Percentiles rank a stretch among this genome's conserved stretches.
These are phyloP conservation scores for Panagrolaimus sp. DNA, from an alignment of 1,140 invertebrate genomes.

Conservation along the genomic window DNA sequence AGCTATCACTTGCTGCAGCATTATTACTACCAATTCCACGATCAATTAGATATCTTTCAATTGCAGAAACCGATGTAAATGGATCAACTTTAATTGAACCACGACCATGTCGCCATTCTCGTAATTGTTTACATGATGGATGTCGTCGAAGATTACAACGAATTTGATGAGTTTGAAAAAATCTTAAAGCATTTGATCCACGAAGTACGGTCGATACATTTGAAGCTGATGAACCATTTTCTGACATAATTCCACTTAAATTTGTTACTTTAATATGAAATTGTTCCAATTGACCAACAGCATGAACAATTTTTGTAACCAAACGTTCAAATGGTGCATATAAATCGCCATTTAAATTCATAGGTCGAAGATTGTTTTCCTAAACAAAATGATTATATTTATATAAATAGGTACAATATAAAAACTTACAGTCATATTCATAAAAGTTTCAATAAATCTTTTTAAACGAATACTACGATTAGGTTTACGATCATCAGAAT, in stretches of 20 bases:
- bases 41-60: constrained; percentile 64
- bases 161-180: constrained; percentile 96
- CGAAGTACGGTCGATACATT: constrained; percentile 64
- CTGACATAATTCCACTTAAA: constrained; percentile 44
- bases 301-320: constrained; percentile 84
- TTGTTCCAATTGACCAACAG: constrained; percentile 93
- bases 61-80: constrained; percentile 90
- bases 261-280: constrained; percentile 84
- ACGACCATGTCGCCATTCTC: constrained; percentile 95
- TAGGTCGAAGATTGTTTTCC: constrained; percentile 39
- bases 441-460: constrained; percentile 50
- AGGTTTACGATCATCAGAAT: constrained; percentile 24
- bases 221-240: constrained; percentile 16
- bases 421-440: constrained; percentile 32
- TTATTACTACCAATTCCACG: constrained; percentile 36
- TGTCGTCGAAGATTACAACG: constrained; percentile 93
- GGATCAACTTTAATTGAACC: constrained; percentile 74
- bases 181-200: constrained; percentile 81
- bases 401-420: constrained; percentile 14
- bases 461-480: constrained; percentile 28
- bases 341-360: constrained; percentile 20
- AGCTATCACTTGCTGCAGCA: constrained; percentile 44
- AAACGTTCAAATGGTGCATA: constrained; percentile 70
- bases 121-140: constrained; percentile 82
- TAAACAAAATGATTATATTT: constrained; percentile 13